Conservation (phyloP, 2,113 vertebrate species). For the Bubo blakistoni region DNA sequence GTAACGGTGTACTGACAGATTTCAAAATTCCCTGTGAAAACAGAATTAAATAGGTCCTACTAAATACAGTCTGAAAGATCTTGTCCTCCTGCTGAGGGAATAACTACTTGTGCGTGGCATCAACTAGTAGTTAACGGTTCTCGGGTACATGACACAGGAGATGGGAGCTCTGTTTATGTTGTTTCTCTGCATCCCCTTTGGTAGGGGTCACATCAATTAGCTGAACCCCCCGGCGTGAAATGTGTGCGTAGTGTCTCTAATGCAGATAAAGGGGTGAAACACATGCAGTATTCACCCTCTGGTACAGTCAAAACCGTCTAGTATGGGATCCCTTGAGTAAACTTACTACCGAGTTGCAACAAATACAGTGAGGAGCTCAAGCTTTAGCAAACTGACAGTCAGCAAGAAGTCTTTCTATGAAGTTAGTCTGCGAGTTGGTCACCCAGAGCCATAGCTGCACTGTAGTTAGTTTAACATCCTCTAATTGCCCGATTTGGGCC, state of each 20-base stretch:
- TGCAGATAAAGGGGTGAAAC: background rate
- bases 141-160: background rate
- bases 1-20: background rate
- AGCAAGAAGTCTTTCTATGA: background rate
- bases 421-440: background rate
- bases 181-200: background rate
- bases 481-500: too few species aligned
- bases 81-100: background rate
- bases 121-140: background rate
- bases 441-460: background rate
- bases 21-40: background rate
- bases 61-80: background rate
- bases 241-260: background rate
- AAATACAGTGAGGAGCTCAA: background rate
- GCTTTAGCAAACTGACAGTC: accelerated
- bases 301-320: background rate
- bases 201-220: background rate
- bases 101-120: background rate
- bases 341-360: background rate
- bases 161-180: background rate
- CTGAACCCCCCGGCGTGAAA: background rate
- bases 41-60: background rate
- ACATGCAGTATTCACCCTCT: background rate
- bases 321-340: background rate
- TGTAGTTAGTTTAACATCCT: background rate